Base-by-base conservation (phyloP, 2,888 invertebrate genomes). In the Epinotia demarniana region DNA sequence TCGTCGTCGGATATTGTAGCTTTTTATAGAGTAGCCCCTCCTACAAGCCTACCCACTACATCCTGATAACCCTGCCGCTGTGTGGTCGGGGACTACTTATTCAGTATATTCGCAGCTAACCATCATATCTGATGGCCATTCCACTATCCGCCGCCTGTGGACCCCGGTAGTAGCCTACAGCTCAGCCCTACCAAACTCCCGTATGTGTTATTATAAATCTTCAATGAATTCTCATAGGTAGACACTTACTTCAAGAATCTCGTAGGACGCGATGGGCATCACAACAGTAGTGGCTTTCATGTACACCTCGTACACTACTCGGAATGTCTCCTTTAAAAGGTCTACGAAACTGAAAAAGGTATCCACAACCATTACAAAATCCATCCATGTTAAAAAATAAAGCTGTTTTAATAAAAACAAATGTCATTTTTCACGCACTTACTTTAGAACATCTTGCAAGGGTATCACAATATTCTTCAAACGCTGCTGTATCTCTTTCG, bases 381-480 rank as follows among this genome's bases (percentile, higher is more conserved):
- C n/a, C n/a, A n/a, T n/a, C n/a, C n/a, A 16, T 49, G 5, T 16
- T 5, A 4, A 5, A 39, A 39, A 39, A 9, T 39, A 9, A 9
- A 9, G 39, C 39, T 9, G n/a, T 16, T 53, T 16, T 53, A 16
- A 53, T 53, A 53, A n/a, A 53, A 53, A 3, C 53, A 53, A 53
- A 33, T 33, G 6, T 6, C 33, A 33, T 49, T 16, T 16, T 16
- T n/a, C 6, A 8, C 53, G n/a, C 13, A 75, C 75, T 66, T 67
- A 75, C 75, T 62, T 49, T 9, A 72, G 11, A 6, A 72, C 63
- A 12, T 75, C 72, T 27, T 75, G 75, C 61, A 75, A 43, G 1
- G 39, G 72, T 55, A 53, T 75, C 27, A 72, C 72, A 67, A 75
- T 75, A 62, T 61, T 67, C 43, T 61, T 75, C 55, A 75, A 60